Base-by-base conservation (phyloP, 2,888 invertebrate species). In the Acrobasis consociella region DNA sequence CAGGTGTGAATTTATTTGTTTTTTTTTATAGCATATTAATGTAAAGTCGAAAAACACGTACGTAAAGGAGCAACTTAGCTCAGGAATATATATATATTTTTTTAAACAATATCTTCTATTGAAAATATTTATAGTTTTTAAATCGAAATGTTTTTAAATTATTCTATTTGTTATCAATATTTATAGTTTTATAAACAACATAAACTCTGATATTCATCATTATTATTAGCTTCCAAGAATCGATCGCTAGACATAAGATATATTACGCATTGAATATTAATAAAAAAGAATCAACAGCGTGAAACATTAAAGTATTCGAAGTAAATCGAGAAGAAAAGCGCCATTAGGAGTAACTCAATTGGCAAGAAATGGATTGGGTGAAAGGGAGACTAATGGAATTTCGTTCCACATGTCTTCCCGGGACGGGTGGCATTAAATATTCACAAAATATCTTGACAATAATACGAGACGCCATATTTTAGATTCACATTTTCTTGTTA, bases 321-420 rank as follows among this genome's bases (percentile, higher is more conserved):
- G 51, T n/a, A 60, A 60, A 60, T 60, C 60, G 60, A 7, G 51
- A 60, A 51, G 60, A 60, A 60, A 60, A 60, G 60, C 60, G 60
- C 51, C 60, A 60, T 60, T 60, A 60, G 9, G 42, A 60, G 60
- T 60, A 60, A 60, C 60, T 60, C 60, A 60, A 60, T 60, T 60
- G 60, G 60, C 37, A 52, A 60, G 60, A 60, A 60, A 60, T 60
- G 60, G 60, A 60, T 60, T 60, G 60, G 51, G 60, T 60, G 60
- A 60, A 60, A 60, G 60, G 60, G 60, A 60, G 60, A 51, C 60
- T 60, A 60, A 60, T 60, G 60, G 60, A 60, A 60, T 60, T 52
- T 42, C 52, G 31, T 58, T 60, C 51, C 60, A 60, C 60, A 60
- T 60, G 60, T 60, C 60, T 60, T 52, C 39, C 42, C 13, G 22